phyloP scores from a whole-genome alignment of 2,797 vertebrate species.

The Tenualosa thibaudeaui region DNA sequence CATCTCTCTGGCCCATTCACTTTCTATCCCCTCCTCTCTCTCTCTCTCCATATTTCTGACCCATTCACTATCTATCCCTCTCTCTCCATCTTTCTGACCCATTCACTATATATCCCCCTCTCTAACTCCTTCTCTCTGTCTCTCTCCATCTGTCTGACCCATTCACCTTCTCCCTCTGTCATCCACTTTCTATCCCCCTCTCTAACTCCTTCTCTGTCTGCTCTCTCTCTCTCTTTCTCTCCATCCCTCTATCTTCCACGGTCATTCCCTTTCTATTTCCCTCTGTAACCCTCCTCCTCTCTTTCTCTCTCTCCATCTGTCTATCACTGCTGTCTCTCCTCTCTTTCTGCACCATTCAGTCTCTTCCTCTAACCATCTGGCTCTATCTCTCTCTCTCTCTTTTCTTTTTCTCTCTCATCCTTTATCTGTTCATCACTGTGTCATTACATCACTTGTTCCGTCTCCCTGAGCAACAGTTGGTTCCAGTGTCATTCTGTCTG shows the following conservation, averaged over 20 bases:
- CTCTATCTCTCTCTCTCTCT: background rate
- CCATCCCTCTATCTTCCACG: background rate
- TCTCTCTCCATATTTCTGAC: background rate
- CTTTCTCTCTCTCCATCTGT: constrained; percentile 17
- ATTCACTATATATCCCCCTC: no score
- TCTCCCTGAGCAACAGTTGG: background rate
- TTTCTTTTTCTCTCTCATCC: no score
- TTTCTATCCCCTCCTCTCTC: no score
- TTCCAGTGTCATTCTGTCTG: background rate
- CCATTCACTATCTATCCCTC: no score
- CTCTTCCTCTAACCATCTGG: constrained; percentile 25
- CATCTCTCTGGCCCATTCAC: no score
- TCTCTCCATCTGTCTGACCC: no score
- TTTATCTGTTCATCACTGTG: constrained; percentile 20
- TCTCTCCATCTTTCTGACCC: no score
- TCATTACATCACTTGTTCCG: background rate
- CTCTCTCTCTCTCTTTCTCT: background rate
- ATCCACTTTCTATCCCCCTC: no score
- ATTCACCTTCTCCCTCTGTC: no score
- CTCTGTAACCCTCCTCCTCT: background rate
- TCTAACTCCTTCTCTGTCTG: no score
- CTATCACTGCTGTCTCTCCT: background rate
- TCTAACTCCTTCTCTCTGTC: no score
- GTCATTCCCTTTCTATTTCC: constrained; percentile 34
- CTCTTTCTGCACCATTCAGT: background rate